phyloP scores from a whole-genome alignment of 2,113 vertebrate species.

The Clarias macrocephalus region DNA sequence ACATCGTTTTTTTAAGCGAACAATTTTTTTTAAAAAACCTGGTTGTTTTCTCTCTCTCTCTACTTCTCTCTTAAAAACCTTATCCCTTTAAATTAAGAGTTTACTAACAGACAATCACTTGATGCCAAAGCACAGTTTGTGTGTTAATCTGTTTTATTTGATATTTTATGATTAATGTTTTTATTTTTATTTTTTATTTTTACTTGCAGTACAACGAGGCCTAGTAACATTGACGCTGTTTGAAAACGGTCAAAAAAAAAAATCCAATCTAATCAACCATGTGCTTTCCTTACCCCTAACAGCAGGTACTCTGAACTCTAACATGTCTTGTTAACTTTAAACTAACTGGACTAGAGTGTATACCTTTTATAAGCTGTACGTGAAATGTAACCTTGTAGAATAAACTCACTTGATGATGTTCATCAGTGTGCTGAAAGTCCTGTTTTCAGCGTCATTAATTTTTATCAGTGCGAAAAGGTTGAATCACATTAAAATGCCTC shows the following conservation, averaged over 20 bases:
- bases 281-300: no score
- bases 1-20: neutral
- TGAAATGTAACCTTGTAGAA: neutral
- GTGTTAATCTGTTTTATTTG: neutral
- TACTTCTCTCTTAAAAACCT: neutral
- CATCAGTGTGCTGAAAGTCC: neutral
- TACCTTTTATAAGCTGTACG: neutral
- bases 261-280: neutral
- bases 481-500: conserved; percentile 9
- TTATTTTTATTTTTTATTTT: neutral
- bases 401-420: neutral
- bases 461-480: neutral
- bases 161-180: neutral
- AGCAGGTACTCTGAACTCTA: neutral
- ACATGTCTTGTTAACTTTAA: neutral
- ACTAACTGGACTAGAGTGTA: neutral
- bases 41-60: neutral
- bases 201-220: neutral
- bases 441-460: neutral
- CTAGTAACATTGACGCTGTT: neutral
- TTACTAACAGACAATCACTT: conserved; percentile 51
- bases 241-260: neutral
- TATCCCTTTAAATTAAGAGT: neutral
- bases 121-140: conserved; percentile 47
- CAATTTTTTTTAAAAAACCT: neutral